Evolutionary conservation across 2,888 invertebrate species (phyloP).

Genomic region (Lamellibrachia columna): DNA sequence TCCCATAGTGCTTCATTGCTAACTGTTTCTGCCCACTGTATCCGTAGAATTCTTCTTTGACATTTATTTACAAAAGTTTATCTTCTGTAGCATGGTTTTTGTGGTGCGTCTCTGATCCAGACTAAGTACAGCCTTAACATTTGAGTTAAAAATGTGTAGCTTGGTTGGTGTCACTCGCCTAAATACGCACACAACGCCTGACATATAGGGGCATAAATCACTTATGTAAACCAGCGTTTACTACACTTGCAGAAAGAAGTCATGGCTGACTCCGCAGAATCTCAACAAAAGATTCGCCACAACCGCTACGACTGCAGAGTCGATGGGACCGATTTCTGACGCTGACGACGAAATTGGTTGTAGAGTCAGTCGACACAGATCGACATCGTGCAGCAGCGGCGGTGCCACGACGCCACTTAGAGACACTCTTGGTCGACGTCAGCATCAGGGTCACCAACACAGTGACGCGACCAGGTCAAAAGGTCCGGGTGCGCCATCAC

Average conservation of each 20-base stretch:
- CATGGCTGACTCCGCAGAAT: constrained; percentile 32
- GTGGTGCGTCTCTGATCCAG: too few relatives aligned
- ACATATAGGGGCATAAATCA: too few relatives aligned
- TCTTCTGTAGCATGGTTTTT: too few relatives aligned
- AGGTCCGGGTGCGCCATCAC: neutral
- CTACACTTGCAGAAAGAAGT: constrained; percentile 24
- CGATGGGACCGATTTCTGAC: constrained; percentile 17
- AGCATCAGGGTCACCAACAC: constrained; percentile 23
- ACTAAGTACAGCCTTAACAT: too few relatives aligned
- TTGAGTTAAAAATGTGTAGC: too few relatives aligned
- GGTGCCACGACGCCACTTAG: neutral
- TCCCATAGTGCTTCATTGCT: too few relatives aligned
- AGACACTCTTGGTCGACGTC: constrained; percentile 21
- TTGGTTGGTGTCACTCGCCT: too few relatives aligned
- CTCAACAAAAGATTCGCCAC: constrained; percentile 38
- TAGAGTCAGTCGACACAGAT: neutral
- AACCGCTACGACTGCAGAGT: neutral
- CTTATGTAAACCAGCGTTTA: neutral
- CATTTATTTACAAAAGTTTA: too few relatives aligned
- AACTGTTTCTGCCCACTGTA: too few relatives aligned
- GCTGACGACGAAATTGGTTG: neutral
- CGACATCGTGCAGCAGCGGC: neutral
- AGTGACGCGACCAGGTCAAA: neutral
- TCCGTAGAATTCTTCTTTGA: too few relatives aligned
- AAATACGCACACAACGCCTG: too few relatives aligned